Evolutionary conservation across 37 sponge, comb jelly and placozoan species (phyloP).

Genomic region (Hexactinellida sp.): DNA sequence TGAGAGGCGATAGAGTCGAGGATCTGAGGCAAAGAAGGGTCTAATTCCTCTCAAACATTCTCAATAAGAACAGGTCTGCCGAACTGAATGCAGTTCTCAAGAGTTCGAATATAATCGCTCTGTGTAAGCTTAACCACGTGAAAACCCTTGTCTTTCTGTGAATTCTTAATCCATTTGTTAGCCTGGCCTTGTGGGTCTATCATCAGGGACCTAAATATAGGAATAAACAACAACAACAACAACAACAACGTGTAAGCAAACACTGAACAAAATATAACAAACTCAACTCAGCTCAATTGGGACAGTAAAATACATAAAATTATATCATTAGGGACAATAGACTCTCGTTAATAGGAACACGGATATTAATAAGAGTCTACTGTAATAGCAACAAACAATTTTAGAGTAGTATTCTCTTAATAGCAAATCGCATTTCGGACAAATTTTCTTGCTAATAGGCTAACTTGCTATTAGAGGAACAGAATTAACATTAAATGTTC

Average conservation of each 20-base stretch:
- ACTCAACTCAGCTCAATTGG: background rate
- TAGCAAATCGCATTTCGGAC: too few species aligned
- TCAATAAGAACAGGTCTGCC: slow-evolving; percentile 89
- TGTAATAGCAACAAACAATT: background rate
- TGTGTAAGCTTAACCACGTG: slow-evolving; percentile 89
- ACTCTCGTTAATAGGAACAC: background rate
- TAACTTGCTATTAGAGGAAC: too few species aligned
- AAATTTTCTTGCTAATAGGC: too few species aligned
- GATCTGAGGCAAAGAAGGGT: slow-evolving; percentile 90
- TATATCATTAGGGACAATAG: too few species aligned
- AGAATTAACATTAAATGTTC: too few species aligned
- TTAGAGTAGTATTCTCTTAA: background rate
- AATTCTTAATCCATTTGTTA: slow-evolving; percentile 97
- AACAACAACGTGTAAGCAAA: too few species aligned
- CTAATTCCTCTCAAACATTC: slow-evolving; percentile 95
- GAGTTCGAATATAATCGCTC: slow-evolving; percentile 82
- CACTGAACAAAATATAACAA: background rate
- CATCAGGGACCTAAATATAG: slow-evolving; percentile 98
- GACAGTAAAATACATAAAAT: background rate
- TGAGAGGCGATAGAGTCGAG: slow-evolving; percentile 84
- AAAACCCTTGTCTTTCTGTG: slow-evolving; percentile 64
- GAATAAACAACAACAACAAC: too few species aligned
- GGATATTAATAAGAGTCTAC: too few species aligned
- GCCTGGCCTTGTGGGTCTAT: slow-evolving; percentile 99
- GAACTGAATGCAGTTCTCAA: slow-evolving; percentile 98